These are phyloP conservation scores for Eolophus roseicapilla DNA, from an alignment of 2,113 vertebrate species.

Conservation along the genomic window DNA sequence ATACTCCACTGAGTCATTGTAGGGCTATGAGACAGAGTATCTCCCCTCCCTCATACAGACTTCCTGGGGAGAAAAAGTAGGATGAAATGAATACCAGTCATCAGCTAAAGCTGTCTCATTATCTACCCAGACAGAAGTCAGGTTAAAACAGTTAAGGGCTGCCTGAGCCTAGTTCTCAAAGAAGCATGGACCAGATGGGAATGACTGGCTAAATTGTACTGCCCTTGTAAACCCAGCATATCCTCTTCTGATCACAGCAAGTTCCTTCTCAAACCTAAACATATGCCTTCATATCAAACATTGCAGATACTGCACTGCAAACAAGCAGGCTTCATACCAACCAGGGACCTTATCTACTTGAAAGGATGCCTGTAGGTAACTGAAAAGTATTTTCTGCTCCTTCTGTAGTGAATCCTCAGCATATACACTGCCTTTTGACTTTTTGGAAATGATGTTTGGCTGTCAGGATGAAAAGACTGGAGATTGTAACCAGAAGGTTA, in stretches of 20 bases:
- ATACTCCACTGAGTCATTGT: not conserved
- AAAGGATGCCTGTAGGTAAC: not conserved
- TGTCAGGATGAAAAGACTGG: not conserved
- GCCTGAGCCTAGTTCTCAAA: not conserved
- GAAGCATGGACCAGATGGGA: not conserved
- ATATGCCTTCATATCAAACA: not conserved
- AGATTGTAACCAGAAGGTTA: not conserved
- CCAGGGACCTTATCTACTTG: not conserved
- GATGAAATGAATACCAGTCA: not conserved
- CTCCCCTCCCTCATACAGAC: not conserved
- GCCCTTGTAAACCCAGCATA: not conserved
- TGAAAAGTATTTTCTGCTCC: not conserved
- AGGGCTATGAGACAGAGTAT: not conserved
- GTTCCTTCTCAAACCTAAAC: not conserved
- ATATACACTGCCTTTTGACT: not conserved
- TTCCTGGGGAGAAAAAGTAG: conserved; percentile 20
- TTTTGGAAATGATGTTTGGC: not conserved
- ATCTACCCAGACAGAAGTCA: not conserved
- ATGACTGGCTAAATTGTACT: not conserved
- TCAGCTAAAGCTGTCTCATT: not conserved
- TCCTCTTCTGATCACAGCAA: not conserved
- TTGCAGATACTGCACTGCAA: not conserved
- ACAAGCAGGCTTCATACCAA: not conserved
- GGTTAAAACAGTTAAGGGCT: not conserved
- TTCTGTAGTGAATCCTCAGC: not conserved